Evolutionary conservation across 2,797 vertebrate genomes (phyloP).

Genomic region (Adrianichthys oophorus): DNA sequence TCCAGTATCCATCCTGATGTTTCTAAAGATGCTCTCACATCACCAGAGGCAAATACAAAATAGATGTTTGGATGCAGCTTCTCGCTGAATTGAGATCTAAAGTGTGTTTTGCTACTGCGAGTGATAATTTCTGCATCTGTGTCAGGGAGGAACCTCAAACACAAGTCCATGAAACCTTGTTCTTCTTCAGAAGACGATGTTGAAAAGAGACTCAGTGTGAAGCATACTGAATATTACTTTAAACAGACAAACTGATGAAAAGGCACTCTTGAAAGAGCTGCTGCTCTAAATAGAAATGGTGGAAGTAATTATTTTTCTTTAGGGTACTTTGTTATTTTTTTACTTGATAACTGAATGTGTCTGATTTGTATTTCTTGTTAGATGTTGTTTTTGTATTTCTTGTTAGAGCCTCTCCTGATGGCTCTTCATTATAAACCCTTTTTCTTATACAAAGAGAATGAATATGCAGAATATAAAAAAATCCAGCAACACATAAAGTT

Average conservation of each 20-base stretch:
- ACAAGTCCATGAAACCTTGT: conserved; percentile 2
- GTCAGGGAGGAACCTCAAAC: conserved; percentile 3
- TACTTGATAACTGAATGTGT: too few relatives aligned
- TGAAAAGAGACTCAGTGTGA: conserved; percentile 1
- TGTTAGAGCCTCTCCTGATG: too few relatives aligned
- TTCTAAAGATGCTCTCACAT: conserved; percentile 29
- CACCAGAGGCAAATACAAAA: conserved; percentile 37
- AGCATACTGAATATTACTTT: neutral
- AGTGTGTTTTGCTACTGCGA: conserved; percentile 12
- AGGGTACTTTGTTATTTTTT: too few relatives aligned
- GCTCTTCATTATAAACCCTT: too few relatives aligned
- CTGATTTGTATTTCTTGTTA: too few relatives aligned
- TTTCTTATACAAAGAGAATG: too few relatives aligned
- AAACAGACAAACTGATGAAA: neutral
- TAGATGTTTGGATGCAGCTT: conserved; percentile 39
- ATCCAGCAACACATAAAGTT: too few relatives aligned
- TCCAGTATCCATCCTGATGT: conserved; percentile 41
- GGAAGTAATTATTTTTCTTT: too few relatives aligned
- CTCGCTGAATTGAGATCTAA: conserved; percentile 23
- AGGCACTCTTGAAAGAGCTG: neutral
- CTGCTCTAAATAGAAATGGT: neutral
- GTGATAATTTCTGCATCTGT: neutral
- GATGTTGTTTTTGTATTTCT: too few relatives aligned
- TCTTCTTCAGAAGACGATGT: conserved; percentile 1
- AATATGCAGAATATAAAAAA: too few relatives aligned